Evolutionary conservation across 2,113 vertebrate genomes (phyloP).

Genomic region (Lynx canadensis): DNA sequence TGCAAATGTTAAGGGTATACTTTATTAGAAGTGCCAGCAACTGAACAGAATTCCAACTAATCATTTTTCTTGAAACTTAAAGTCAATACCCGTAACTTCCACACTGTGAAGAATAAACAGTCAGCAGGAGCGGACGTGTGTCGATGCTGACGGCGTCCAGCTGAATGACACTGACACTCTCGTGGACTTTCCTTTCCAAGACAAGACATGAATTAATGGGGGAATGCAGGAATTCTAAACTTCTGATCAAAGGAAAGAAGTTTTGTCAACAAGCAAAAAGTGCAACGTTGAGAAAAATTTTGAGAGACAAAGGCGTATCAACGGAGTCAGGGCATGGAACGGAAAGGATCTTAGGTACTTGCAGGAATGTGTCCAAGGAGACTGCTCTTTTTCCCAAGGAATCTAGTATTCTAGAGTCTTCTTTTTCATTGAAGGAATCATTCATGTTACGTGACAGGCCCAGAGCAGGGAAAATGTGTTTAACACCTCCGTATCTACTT

Average conservation of each 20-base stretch:
- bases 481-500: background rate
- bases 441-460: accelerated
- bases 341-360: accelerated
- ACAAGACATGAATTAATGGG: background rate
- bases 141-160: accelerated
- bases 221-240: background rate
- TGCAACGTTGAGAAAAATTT: background rate
- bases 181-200: background rate
- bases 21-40: background rate
- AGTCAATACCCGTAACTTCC: background rate
- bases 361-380: background rate
- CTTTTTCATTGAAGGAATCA: background rate
- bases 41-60: background rate
- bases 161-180: accelerated
- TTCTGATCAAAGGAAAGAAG: background rate
- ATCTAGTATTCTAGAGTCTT: background rate
- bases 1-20: background rate
- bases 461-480: too few relatives aligned
- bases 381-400: background rate
- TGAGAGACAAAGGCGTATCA: background rate
- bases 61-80: background rate
- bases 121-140: accelerated
- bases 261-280: background rate
- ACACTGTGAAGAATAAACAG: background rate
- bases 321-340: background rate